These are phyloP conservation scores for Sus scrofa DNA, from an alignment of 2,113 vertebrate species.

Conservation along the genomic window DNA sequence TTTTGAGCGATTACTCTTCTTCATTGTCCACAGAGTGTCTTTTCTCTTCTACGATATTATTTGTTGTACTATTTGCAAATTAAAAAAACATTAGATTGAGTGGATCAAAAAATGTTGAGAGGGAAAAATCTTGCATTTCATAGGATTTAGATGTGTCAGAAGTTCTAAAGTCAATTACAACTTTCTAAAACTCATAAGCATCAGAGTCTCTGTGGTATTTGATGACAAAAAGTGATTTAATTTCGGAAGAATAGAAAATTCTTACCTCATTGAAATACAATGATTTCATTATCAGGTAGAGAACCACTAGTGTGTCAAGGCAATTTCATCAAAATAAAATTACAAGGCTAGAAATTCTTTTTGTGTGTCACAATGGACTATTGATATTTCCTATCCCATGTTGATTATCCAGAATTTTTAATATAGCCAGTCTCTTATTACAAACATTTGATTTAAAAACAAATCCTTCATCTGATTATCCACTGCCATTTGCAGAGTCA, in stretches of 20 bases:
- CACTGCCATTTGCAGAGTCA: neutral
- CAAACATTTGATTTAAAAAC: neutral
- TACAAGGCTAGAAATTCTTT: neutral
- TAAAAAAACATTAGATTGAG: constrained; percentile 26
- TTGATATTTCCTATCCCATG: neutral
- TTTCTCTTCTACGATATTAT: neutral
- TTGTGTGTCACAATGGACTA: neutral
- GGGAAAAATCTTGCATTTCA: neutral
- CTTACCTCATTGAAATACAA: constrained; percentile 14
- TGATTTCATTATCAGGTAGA: constrained; percentile 37
- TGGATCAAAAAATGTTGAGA: neutral
- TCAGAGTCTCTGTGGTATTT: neutral
- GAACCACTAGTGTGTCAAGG: constrained; percentile 25
- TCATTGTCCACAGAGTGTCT: neutral
- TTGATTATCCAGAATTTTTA: constrained; percentile 22
- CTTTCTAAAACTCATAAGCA: constrained; percentile 51
- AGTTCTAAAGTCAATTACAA: constrained; percentile 68
- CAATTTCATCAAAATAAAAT: constrained; percentile 57
- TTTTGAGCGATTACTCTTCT: neutral
- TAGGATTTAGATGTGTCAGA: constrained; percentile 28
- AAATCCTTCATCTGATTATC: constrained; percentile 5
- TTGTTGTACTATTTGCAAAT: neutral
- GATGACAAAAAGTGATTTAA: constrained; percentile 58
- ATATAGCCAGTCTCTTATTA: neutral
- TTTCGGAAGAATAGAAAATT: constrained; percentile 34